Evolutionary conservation across 64 coral and sea anemone genomes (phyloP).

Genomic region (Astreopora myriophthalma): DNA sequence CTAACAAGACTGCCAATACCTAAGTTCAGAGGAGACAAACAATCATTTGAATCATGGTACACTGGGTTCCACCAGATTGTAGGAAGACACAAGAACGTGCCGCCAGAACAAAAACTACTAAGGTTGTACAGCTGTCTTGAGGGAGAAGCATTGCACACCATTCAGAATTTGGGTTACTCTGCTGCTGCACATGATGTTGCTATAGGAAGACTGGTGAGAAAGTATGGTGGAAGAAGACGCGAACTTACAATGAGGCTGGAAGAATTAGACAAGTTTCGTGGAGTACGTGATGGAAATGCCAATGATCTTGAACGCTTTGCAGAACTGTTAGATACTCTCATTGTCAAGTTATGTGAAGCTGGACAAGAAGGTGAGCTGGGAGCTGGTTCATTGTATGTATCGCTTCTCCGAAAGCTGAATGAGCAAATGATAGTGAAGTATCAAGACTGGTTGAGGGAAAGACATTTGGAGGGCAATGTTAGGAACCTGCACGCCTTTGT

Average conservation of each 20-base stretch:
- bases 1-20: not conserved
- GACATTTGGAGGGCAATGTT: not conserved
- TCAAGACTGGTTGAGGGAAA: not conserved
- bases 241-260: not conserved
- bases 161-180: conserved; percentile 11
- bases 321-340: not conserved
- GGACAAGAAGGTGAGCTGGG: not conserved
- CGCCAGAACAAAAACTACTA: not conserved
- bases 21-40: conserved; percentile 14
- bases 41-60: not conserved
- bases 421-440: not conserved
- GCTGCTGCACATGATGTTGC: conserved; percentile 5
- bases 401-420: conserved; percentile 25
- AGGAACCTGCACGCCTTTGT: not conserved
- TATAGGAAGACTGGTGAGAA: not conserved
- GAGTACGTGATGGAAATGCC: too few relatives aligned
- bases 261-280: too few relatives aligned
- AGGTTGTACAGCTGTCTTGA: not conserved
- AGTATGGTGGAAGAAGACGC: not conserved
- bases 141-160: not conserved
- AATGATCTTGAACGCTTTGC: too few relatives aligned
- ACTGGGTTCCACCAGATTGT: too few relatives aligned
- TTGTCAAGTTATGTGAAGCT: conserved; percentile 1
- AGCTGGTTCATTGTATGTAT: not conserved
- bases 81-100: too few relatives aligned